These are phyloP conservation scores for Plebejus anna DNA, from an alignment of 2,888 invertebrate species.

Conservation along the genomic window DNA sequence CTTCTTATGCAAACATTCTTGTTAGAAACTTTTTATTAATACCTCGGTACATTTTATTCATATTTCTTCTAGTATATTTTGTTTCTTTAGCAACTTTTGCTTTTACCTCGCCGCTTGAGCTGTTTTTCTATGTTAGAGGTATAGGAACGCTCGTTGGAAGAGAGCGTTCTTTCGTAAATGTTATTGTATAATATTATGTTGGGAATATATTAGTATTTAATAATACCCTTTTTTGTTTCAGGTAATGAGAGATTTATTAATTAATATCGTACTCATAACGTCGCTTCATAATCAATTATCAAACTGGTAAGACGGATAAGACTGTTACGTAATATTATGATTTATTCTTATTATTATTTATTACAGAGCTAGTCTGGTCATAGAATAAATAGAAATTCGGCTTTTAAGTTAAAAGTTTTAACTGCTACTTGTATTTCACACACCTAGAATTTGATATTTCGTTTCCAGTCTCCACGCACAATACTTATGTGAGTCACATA, in stretches of 20 bases:
- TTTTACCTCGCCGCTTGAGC: conserved; percentile 6
- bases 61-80: conserved; percentile 24
- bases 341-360: too few relatives aligned
- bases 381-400: too few relatives aligned
- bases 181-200: not conserved
- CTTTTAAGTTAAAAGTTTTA: too few relatives aligned
- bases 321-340: too few relatives aligned
- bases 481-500: too few relatives aligned
- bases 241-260: not conserved
- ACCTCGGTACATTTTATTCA: conserved; percentile 30
- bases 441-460: too few relatives aligned
- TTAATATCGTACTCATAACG: not conserved
- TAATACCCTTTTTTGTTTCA: not conserved
- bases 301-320: too few relatives aligned
- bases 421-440: too few relatives aligned
- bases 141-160: not conserved
- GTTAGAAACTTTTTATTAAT: conserved; percentile 30
- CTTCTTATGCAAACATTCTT: conserved; percentile 31
- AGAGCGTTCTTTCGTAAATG: not conserved
- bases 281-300: not conserved
- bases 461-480: too few relatives aligned
- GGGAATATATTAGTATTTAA: not conserved
- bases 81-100: conserved; percentile 27
- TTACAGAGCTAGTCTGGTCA: too few relatives aligned
- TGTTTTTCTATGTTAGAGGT: conserved; percentile 1